phyloP scores from a whole-genome alignment of 2,888 invertebrate genomes.

The Gasteruption jaculator region DNA sequence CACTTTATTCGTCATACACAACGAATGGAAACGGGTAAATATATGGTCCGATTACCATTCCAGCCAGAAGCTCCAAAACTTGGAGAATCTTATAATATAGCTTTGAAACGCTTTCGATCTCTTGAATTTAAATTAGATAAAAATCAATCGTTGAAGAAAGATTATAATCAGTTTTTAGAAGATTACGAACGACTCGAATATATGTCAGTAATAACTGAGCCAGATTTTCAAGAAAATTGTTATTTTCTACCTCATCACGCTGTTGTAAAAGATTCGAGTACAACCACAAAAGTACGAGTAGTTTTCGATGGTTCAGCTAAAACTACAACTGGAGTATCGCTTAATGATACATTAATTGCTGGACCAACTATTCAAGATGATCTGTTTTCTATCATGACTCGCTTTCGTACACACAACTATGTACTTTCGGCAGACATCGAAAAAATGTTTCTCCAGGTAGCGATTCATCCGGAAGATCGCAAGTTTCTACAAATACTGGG shows the following conservation, averaged over 20 bases:
- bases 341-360: conserved; percentile 28
- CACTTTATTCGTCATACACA: no score
- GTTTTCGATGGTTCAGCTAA: conserved; percentile 26
- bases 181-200: conserved; percentile 17
- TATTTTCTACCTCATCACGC: conserved; percentile 25
- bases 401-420: conserved; percentile 24
- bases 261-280: conserved; percentile 22
- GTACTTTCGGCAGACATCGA: conserved; percentile 34
- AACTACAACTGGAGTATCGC: conserved; percentile 18
- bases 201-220: conserved; percentile 9
- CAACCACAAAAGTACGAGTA: conserved; percentile 24
- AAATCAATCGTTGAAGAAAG: conserved; percentile 3
- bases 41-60: conserved; percentile 13
- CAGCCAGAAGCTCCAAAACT: conserved; percentile 6
- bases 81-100: conserved; percentile 18
- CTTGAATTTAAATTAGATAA: conserved; percentile 13
- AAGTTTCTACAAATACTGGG: conserved; percentile 33
- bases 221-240: background rate
- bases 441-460: conserved; percentile 34
- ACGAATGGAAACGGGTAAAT: conserved; percentile 6
- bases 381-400: conserved; percentile 25
- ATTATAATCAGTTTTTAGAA: conserved; percentile 13
- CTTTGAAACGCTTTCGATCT: conserved; percentile 15
- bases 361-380: conserved; percentile 31
- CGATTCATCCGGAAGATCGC: conserved; percentile 20